Base-by-base conservation (phyloP, 2,797 vertebrate genomes). In the Falco concolor region DNA sequence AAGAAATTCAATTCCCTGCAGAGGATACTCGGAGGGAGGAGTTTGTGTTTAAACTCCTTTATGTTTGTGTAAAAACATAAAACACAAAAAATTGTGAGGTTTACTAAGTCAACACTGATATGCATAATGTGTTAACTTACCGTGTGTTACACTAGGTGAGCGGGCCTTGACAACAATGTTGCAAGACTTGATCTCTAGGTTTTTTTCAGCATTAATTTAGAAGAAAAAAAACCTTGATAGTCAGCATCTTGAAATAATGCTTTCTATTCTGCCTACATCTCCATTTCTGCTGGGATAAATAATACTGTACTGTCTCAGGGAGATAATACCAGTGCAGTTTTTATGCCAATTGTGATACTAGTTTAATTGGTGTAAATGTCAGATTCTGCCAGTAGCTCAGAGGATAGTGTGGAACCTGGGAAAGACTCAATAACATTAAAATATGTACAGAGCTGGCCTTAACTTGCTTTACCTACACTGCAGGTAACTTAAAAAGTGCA, bases 271-370 rank as follows among this genome's bases (percentile, higher is more conserved):
- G 63, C 28, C 12, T 38, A 6, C 22, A 42, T 64, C 6, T 81
- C 13, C 6, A 3, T 49, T 52, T 87, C 13, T 76, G 38, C 34
- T 84, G 45, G 28, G 28, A 19, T 45, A 54, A 82, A 52, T 64
- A 60, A 61, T 45, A 49, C 7, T 27, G 6, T 76, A 16, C 8
- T 84, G 2, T 52, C 32, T 77, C 0, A 0, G 10, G 30, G 40
- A 81, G 49, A 64, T 49, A 14, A 52, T 34, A 59, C 6, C 4
- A 3, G 28, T 54, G 24, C n/a, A 44, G 20, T 52, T 78, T 92
- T 63, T 68, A n/a, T 82, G 47, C 20, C 34, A 36, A 0, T 42
- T 85, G 8, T 57, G 59, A 27, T 47, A 45, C 10, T 65, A 20
- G 16, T 61, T 21, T 57, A 84, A 40, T 73, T 65, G 12, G 18